These are phyloP conservation scores for Agapetus fuscipes DNA, from an alignment of 2,888 invertebrate species.

Conservation along the genomic window DNA sequence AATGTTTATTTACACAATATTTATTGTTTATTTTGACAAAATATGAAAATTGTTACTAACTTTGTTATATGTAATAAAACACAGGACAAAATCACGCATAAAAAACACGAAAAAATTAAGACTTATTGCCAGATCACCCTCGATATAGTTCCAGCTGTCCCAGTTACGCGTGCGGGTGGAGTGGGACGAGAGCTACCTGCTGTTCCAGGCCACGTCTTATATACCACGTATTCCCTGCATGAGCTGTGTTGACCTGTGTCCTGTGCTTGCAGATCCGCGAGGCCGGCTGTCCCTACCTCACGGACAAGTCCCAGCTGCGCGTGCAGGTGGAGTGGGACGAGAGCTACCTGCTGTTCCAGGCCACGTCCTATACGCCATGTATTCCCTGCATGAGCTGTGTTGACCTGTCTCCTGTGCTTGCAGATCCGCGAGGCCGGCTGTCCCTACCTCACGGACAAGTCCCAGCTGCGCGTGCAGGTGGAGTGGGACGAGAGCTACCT, in stretches of 20 bases:
- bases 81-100: too few species aligned
- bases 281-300: conserved; percentile 57
- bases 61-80: too few species aligned
- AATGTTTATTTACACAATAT: too few species aligned
- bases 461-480: conserved; percentile 63
- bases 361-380: too few species aligned
- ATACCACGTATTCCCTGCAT: too few species aligned
- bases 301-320: conserved; percentile 61
- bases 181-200: conserved; percentile 72
- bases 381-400: too few species aligned
- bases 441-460: conserved; percentile 60
- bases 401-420: conserved; percentile 21
- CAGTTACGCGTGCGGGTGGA: conserved; percentile 68
- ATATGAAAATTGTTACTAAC: too few species aligned
- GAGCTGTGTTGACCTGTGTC: too few species aligned
- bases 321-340: conserved; percentile 78
- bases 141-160: too few species aligned
- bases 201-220: conserved; percentile 74
- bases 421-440: conserved; percentile 54
- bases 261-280: conserved; percentile 41
- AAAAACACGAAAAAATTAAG: too few species aligned
- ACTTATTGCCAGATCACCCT: too few species aligned
- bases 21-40: too few species aligned
- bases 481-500: conserved; percentile 78
- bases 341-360: conserved; percentile 68